These are phyloP conservation scores for Delphinapterus leucas DNA, from an alignment of 2,113 vertebrate species.

Conservation along the genomic window DNA sequence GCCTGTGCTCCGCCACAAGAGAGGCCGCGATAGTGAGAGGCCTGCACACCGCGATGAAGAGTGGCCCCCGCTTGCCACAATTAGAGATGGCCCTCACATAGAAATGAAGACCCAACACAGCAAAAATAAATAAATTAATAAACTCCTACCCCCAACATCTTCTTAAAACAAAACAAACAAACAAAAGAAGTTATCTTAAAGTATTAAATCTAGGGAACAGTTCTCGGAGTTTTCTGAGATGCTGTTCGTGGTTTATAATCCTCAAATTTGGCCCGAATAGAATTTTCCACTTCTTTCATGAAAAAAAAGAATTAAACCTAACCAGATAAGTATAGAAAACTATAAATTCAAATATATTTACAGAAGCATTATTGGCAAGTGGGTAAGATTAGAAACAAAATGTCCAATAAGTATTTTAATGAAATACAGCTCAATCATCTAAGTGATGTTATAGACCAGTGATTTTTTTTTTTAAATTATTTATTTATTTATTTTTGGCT, in stretches of 20 bases:
- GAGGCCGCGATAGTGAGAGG: too few relatives aligned
- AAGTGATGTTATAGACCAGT: not conserved
- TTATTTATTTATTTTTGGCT: too few relatives aligned
- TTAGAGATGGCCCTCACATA: too few relatives aligned
- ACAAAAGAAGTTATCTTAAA: not conserved
- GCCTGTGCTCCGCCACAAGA: too few relatives aligned
- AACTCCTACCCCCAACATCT: too few relatives aligned
- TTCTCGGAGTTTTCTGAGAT: not conserved
- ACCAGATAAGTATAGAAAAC: not conserved
- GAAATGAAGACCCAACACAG: too few relatives aligned
- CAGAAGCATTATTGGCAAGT: not conserved
- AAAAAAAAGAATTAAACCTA: not conserved
- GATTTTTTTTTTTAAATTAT: too few relatives aligned
- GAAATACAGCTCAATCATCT: not conserved
- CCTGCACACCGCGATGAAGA: too few relatives aligned
- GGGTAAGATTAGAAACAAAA: not conserved
- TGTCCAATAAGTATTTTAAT: not conserved
- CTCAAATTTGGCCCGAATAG: not conserved
- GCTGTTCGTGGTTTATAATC: not conserved
- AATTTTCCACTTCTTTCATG: not conserved
- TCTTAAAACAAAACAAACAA: too few relatives aligned
- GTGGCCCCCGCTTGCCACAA: too few relatives aligned
- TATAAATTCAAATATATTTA: not conserved
- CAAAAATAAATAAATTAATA: too few relatives aligned
- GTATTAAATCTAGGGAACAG: not conserved